Evolutionary conservation across 2,113 vertebrate species (phyloP).

Genomic region (Mellivora capensis): DNA sequence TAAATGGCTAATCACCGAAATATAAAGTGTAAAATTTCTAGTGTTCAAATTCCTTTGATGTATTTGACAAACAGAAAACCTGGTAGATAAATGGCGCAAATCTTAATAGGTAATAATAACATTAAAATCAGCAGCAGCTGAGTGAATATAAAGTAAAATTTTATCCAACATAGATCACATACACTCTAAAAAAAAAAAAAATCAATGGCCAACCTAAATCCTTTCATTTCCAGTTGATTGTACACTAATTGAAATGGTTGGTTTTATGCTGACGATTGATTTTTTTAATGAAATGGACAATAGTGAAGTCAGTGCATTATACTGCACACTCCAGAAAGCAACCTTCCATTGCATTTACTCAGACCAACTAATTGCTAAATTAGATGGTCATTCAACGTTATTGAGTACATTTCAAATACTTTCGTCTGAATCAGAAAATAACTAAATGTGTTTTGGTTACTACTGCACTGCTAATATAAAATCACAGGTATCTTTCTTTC

Average conservation of each 20-base stretch:
- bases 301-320: constrained; percentile 22
- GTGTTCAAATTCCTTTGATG: background rate
- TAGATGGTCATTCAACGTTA: constrained; percentile 20
- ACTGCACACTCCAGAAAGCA: background rate
- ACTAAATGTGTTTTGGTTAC: background rate
- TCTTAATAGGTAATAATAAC: background rate
- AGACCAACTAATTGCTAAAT: constrained; percentile 43
- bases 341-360: constrained; percentile 41
- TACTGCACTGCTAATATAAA: constrained; percentile 20
- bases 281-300: constrained; percentile 41
- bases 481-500: background rate
- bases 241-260: constrained; percentile 48
- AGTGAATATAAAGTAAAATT: background rate
- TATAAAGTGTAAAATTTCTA: background rate
- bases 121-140: background rate
- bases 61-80: background rate
- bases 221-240: constrained; percentile 57
- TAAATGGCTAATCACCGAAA: background rate
- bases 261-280: constrained; percentile 41
- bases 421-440: constrained; percentile 30
- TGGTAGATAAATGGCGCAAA: background rate
- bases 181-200: constrained; percentile 34
- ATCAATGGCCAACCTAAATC: constrained; percentile 3
- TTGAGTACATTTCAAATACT: constrained; percentile 49
- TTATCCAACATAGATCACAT: background rate